Evolutionary conservation across 2,888 invertebrate species (phyloP), one percentile per base, ranked within the genome.

Genomic region (Pterostichus madidus): DNA sequence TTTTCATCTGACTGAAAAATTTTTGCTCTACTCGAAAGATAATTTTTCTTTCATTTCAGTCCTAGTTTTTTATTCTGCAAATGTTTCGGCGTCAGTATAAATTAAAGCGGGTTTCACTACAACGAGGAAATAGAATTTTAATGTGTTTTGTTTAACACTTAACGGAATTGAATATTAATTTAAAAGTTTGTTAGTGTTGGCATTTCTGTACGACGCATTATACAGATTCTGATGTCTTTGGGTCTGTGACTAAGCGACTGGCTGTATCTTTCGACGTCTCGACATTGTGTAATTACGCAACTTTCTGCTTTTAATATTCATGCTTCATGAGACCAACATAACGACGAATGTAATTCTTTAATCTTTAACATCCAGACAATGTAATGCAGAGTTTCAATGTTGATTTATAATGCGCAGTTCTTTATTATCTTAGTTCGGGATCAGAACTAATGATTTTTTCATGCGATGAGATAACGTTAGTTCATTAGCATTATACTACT

Each of bases 141-240:
- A 78, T 78, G 78, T 78, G 56, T 78, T 78, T 59, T 78, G 59
- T 59, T 78, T 78, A 39, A 78, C 44, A 78, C 75, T 77, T 78
- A 78, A 56, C 78, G 39, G 15, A 59, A 59, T 59, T 78, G 78
- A 78, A 78, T 78, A n/a, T n/a, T n/a, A n/a, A 78, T 78, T 59
- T 44, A 78, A 56, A 49, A 44, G 71, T 71, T 71, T 71, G 46
- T 71, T 71, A 61, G 61, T 32, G 46, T 13, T 71, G 39, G 71
- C 44, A 46, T 44, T 11, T 44, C 46, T 17, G 39, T 13, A 44
- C 11, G 59, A 59, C 59, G n/a, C 15, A 10, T 46, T 46, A 44
- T 71, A 39, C 31, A 59, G 71, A 71, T 15, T 49, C 46, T 44
- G 15, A 17, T 11, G 17, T 15, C 71, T n/a, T 71, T 49, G 11